These are phyloP conservation scores for Microcebus ravelobensis DNA, from an alignment of 2,113 vertebrate species.

Conservation along the genomic window DNA sequence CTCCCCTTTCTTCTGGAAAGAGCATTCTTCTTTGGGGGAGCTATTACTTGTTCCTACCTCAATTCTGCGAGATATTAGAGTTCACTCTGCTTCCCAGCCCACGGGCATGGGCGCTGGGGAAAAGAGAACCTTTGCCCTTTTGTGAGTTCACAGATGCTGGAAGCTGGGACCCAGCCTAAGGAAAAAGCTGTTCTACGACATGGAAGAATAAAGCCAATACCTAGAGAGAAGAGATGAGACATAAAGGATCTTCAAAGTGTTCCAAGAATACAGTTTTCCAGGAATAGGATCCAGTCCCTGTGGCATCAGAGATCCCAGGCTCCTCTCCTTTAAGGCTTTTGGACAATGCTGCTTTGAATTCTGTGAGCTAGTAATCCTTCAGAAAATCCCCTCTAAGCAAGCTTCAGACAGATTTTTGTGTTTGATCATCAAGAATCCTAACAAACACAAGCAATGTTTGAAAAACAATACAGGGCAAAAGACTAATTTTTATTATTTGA, in stretches of 20 bases:
- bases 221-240: neutral
- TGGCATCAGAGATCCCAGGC: rapidly evolving
- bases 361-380: neutral
- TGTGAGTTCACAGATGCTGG: neutral
- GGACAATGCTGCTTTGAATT: neutral
- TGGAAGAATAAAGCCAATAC: neutral
- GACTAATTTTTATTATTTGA: neutral
- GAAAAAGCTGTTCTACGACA: neutral
- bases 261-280: neutral
- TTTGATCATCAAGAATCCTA: neutral
- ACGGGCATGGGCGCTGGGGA: rapidly evolving
- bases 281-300: neutral
- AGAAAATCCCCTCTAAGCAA: neutral
- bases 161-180: neutral
- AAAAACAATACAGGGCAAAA: neutral
- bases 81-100: too few relatives aligned
- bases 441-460: neutral
- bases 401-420: neutral
- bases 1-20: neutral
- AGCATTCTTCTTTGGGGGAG: neutral
- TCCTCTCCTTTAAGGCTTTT: neutral
- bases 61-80: neutral
- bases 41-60: neutral
- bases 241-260: neutral
- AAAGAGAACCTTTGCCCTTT: neutral